These are phyloP conservation scores for Latrodectus geometricus DNA, from an alignment of 1,140 invertebrate species.

Conservation along the genomic window DNA sequence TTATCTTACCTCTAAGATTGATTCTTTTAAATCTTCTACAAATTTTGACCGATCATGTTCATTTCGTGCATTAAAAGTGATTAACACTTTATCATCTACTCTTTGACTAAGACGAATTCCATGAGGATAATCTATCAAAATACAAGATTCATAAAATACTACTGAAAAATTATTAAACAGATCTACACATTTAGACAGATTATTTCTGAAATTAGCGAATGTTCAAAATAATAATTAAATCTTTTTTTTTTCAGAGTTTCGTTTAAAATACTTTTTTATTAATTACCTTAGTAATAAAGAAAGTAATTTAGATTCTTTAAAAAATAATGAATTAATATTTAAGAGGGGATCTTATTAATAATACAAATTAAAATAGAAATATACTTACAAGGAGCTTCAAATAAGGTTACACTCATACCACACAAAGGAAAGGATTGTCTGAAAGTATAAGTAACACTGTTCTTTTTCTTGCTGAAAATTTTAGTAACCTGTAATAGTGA, in stretches of 20 bases:
- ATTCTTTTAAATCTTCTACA: constrained; percentile 91
- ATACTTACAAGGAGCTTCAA: constrained; percentile 90
- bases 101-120: constrained; percentile 90
- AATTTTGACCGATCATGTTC: constrained; percentile 95
- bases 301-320: too few relatives aligned
- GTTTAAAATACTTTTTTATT: too few relatives aligned
- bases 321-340: too few relatives aligned
- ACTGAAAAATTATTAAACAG: too few relatives aligned
- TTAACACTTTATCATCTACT: constrained; percentile 89
- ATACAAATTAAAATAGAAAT: constrained; percentile 5
- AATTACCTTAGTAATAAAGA: too few relatives aligned
- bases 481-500: constrained; percentile 77
- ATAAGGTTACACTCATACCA: constrained; percentile 90
- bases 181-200: too few relatives aligned
- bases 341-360: too few relatives aligned
- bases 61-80: constrained; percentile 95
- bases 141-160: background rate
- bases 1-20: constrained; percentile 79
- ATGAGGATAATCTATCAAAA: constrained; percentile 86
- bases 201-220: too few relatives aligned
- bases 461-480: constrained; percentile 97
- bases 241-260: background rate
- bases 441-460: constrained; percentile 94
- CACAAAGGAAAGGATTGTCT: constrained; percentile 91
- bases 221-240: too few relatives aligned